Evolutionary conservation across 2,113 vertebrate genomes (phyloP).

Genomic region (Bos javanicus): DNA sequence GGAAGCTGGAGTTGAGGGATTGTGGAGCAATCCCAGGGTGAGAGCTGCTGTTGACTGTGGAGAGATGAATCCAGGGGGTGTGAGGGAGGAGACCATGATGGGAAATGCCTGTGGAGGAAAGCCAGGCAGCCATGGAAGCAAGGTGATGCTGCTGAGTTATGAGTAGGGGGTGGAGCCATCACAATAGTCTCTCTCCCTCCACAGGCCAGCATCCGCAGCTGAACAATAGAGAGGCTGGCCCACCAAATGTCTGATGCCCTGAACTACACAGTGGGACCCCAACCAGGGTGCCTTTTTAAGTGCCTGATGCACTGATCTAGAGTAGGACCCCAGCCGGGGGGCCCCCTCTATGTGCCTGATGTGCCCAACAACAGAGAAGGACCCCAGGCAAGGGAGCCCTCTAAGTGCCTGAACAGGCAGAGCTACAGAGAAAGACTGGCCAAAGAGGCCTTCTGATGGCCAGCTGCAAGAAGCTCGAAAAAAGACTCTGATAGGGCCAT

Average conservation of each 20-base stretch:
- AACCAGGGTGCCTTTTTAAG: neutral
- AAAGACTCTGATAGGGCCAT: neutral
- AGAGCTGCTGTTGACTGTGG: neutral
- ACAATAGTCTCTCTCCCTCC: neutral
- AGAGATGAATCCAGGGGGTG: neutral
- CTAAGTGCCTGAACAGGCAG: neutral
- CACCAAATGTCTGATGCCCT: neutral
- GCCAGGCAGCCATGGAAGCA: neutral
- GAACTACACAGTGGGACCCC: neutral
- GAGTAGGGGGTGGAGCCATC: neutral
- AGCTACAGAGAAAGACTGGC: neutral
- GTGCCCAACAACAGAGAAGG: neutral
- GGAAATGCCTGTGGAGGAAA: neutral
- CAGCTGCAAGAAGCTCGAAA: neutral
- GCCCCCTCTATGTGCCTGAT: neutral
- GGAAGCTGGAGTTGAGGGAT: neutral
- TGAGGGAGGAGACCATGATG: neutral
- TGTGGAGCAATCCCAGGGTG: neutral
- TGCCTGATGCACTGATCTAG: neutral
- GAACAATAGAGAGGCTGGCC: neutral
- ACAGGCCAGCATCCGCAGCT: rapidly evolving
- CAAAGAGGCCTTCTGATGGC: neutral
- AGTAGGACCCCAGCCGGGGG: neutral
- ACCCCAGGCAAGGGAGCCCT: neutral
- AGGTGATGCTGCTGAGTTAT: neutral